These are phyloP conservation scores for Poecilus cupreus DNA, from an alignment of 2,888 invertebrate genomes.

Conservation along the genomic window DNA sequence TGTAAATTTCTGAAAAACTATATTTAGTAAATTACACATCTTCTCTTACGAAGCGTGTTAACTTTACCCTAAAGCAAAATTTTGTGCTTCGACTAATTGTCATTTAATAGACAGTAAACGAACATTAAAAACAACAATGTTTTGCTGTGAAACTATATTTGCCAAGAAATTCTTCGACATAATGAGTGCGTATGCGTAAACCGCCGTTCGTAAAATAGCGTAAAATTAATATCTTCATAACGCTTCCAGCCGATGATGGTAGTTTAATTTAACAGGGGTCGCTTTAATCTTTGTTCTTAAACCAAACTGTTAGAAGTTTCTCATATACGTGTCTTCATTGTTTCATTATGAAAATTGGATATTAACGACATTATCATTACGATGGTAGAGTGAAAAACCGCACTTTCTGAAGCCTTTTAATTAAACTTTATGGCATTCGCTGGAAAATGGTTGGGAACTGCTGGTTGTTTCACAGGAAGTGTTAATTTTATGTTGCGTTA, in stretches of 20 bases:
- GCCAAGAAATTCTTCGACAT: not conserved
- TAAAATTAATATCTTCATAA: constrained; percentile 37
- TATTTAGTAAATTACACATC: not conserved
- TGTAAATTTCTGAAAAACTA: not conserved
- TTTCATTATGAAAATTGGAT: constrained; percentile 55
- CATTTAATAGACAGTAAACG: not conserved
- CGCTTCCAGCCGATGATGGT: not conserved
- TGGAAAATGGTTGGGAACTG: constrained; percentile 21
- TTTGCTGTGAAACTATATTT: not conserved
- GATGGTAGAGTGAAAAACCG: constrained; percentile 39
- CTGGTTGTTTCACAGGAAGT: not conserved
- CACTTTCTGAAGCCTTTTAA: constrained; percentile 12
- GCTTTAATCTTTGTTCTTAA: constrained; percentile 29
- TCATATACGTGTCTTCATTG: constrained; percentile 45
- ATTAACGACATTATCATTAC: constrained; percentile 54
- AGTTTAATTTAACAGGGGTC: constrained; percentile 43
- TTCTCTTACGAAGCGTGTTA: not conserved
- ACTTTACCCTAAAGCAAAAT: not conserved
- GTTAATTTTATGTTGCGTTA: constrained; percentile 8
- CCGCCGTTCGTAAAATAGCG: not conserved
- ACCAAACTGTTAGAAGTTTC: constrained; percentile 26
- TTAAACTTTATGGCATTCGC: constrained; percentile 31
- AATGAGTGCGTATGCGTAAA: not conserved
- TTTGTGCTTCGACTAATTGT: not conserved
- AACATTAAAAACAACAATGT: not conserved